Evolutionary conservation across 2,113 vertebrate species (phyloP).

Genomic region (Procavia capensis): DNA sequence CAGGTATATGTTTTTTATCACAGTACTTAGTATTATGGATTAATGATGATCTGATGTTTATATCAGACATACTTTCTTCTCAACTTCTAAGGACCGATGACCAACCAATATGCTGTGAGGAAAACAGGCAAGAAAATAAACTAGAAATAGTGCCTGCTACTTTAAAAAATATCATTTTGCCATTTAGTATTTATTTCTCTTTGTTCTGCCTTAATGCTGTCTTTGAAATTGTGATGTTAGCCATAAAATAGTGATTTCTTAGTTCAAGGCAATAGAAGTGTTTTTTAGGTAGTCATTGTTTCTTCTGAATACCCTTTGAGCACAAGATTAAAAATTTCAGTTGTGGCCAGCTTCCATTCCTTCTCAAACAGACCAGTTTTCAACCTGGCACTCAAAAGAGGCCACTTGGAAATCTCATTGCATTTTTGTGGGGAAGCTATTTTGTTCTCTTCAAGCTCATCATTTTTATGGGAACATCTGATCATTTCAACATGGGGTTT

Average conservation of each 20-base stretch:
- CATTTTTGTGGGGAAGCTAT: background rate
- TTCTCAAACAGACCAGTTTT: background rate
- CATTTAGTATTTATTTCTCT: background rate
- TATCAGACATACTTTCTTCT: background rate
- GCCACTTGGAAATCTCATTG: background rate
- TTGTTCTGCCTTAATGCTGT: background rate
- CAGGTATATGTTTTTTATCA: background rate
- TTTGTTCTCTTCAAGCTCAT: background rate
- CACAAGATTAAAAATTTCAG: background rate
- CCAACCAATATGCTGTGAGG: background rate
- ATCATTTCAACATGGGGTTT: background rate
- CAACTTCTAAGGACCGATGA: background rate
- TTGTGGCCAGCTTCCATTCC: background rate
- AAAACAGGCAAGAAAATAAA: slow-evolving; percentile 8
- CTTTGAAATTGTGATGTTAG: background rate
- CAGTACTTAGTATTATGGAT: background rate
- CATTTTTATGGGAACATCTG: background rate
- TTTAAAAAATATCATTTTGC: background rate
- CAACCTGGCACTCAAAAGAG: background rate
- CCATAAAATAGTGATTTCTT: background rate
- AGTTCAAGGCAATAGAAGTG: background rate
- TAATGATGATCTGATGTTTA: background rate
- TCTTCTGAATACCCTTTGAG: background rate
- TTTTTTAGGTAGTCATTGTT: background rate
- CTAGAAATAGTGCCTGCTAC: background rate